A percentile compares a stretch with the other conserved stretches of the same genome.
Evolutionary conservation across 92 coral and sea anemone genomes (phyloP).

Genomic region (Parazoanthus atlanticus): DNA sequence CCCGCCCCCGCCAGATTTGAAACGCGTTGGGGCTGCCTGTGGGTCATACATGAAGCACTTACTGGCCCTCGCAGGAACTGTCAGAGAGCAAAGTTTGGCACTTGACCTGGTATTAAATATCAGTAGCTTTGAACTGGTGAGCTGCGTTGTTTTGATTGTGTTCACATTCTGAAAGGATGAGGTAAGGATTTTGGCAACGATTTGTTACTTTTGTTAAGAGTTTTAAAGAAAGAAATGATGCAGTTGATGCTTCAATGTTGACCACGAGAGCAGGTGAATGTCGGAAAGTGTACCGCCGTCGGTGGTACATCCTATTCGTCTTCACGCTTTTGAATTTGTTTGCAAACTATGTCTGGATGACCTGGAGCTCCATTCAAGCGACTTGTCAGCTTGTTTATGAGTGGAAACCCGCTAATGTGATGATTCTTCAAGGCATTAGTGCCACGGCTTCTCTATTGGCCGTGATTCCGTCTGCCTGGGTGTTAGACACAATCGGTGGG

Average conservation of each 20-base stretch:
- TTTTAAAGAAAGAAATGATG: neutral
- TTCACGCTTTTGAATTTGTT: slow-evolving; percentile 6
- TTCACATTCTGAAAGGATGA: neutral
- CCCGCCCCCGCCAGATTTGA: too few relatives aligned
- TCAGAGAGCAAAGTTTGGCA: too few relatives aligned
- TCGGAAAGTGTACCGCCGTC: neutral
- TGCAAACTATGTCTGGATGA: slow-evolving; percentile 3
- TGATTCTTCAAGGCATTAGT: slow-evolving; percentile 15
- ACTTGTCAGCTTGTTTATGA: slow-evolving; percentile 1
- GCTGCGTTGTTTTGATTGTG: neutral
- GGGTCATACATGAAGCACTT: too few relatives aligned
- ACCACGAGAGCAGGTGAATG: neutral
- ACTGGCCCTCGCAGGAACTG: too few relatives aligned
- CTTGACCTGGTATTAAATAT: too few relatives aligned
- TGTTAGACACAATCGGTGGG: slow-evolving; percentile 3
- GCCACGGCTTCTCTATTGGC: slow-evolving; percentile 5
- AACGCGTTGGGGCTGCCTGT: too few relatives aligned
- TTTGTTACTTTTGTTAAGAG: neutral
- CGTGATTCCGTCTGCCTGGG: slow-evolving; percentile 17
- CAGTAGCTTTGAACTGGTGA: neutral
- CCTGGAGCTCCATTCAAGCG: slow-evolving; percentile 15
- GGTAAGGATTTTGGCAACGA: neutral
- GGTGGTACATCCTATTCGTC: neutral
- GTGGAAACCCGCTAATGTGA: slow-evolving; percentile 13
- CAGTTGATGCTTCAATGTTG: neutral